A percentile compares a stretch with the other conserved stretches of the same genome.
phyloP scores from a whole-genome alignment of 2,797 vertebrate species.

The Tinamus major region DNA sequence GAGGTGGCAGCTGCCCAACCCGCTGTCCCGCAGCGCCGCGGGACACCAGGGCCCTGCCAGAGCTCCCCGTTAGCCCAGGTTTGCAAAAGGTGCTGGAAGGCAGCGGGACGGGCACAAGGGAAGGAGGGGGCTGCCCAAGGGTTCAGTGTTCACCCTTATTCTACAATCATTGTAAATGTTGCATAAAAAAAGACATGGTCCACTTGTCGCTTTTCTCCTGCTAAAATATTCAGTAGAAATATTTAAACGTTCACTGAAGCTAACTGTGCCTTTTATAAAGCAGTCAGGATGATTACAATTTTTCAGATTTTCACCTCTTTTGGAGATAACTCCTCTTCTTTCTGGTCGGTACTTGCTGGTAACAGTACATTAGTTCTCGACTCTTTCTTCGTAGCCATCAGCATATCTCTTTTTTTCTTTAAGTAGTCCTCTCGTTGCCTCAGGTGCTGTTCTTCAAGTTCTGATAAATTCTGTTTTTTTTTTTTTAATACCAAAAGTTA shows the following conservation, averaged over 20 bases:
- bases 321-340: conserved; percentile 56
- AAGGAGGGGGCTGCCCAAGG: too few relatives aligned
- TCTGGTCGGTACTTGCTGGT: conserved; percentile 48
- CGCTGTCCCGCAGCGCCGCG: too few relatives aligned
- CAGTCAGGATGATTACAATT: neutral
- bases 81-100: too few relatives aligned
- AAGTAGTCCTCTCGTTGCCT: conserved; percentile 93
- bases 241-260: neutral
- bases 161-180: too few relatives aligned
- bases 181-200: too few relatives aligned
- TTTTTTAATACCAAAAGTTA: neutral
- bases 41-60: too few relatives aligned
- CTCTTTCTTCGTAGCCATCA: conserved; percentile 90
- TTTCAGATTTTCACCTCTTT: conserved; percentile 59
- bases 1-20: too few relatives aligned
- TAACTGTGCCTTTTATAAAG: rapidly evolving
- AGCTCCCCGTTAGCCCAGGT: too few relatives aligned
- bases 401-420: conserved; percentile 91
- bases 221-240: neutral
- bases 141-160: too few relatives aligned
- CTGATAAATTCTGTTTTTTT: conserved; percentile 84
- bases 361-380: conserved; percentile 76
- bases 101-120: too few relatives aligned
- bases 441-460: conserved; percentile 88
- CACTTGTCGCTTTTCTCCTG: neutral